Evolutionary conservation across 2,888 invertebrate genomes (phyloP), one percentile per base, ranked within the genome.

Genomic region (Diarsia dahlii): DNA sequence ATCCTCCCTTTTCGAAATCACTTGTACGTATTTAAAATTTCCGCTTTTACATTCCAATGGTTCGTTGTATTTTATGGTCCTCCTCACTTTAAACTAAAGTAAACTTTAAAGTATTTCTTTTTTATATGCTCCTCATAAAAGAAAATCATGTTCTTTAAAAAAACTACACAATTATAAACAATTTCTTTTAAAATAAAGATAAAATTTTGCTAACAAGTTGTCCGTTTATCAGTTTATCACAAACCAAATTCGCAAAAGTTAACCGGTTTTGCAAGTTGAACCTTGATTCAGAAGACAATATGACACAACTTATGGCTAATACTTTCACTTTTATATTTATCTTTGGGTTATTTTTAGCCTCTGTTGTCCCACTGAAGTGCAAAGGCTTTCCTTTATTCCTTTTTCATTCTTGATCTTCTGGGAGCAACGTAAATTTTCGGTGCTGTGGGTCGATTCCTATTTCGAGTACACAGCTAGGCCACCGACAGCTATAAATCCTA

Each of bases 241-340:
- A 28, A 28, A 39, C 62, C 5, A 28, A 45, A 70, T 78, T 20
- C 63, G 45, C 34, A 46, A 23, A 9, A 56, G 54, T 56, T 68
- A 77, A 77, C 50, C 23, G 50, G 77, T 78, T 78, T 52, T 64
- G 23, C 69, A 78, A 56, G 78, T 50, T 52, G 45, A n/a, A 71
- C 48, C 56, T 70, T 79, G 63, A 74, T 63, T 63, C 15, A 56
- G 15, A 67, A 28, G 28, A 60, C 52, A 76, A 62, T 62, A 46
- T 28, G 54, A 52, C 15, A 52, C 15, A 46, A n/a, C 60, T 10
- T 39, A n/a, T 34, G 39, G 20, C 18, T 70, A 15, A 48, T 54
- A 10, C 71, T 65, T 71, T 78, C 71, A 64, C 71, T 78, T 78
- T 70, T 39, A 18, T n/a, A 46, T 46, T 63, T 63, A 46, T 54